These are phyloP conservation scores for Phainopepla nitens DNA, from an alignment of 2,113 vertebrate genomes.

Conservation along the genomic window DNA sequence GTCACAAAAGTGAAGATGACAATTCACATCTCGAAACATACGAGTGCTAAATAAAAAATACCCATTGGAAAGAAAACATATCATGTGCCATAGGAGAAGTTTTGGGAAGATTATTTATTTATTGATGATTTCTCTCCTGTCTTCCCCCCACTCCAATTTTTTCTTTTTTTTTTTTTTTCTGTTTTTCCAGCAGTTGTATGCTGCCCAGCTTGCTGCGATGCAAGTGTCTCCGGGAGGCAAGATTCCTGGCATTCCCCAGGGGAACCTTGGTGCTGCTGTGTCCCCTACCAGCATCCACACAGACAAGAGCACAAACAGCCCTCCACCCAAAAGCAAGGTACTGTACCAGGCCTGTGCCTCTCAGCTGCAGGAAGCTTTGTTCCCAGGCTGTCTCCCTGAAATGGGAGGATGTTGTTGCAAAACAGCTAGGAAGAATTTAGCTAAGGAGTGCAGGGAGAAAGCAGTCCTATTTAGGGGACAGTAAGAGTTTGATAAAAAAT, in stretches of 20 bases:
- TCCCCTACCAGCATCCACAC: constrained; percentile 92
- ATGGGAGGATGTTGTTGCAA: background rate
- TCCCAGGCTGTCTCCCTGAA: background rate
- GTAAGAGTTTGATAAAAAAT: background rate
- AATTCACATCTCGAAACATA: constrained; percentile 33
- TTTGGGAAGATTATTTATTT: constrained; percentile 70
- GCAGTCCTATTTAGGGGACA: background rate
- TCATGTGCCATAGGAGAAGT: background rate
- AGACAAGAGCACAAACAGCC: constrained; percentile 91
- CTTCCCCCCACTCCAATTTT: background rate
- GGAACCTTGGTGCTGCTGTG: constrained; percentile 86
- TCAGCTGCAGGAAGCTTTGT: background rate
- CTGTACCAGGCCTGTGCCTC: constrained; percentile 64
- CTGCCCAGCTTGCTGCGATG: constrained; percentile 97
- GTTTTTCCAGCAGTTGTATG: constrained; percentile 89
- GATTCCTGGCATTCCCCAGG: constrained; percentile 87
- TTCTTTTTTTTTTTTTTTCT: background rate
- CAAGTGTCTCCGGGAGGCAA: constrained; percentile 96
- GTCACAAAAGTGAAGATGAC: constrained; percentile 44
- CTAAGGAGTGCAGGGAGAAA: background rate
- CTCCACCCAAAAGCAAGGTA: constrained; percentile 94
- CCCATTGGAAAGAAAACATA: background rate
- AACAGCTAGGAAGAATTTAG: background rate
- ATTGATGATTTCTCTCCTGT: constrained; percentile 60
- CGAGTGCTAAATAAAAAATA: constrained; percentile 55